Evolutionary conservation across 2,888 invertebrate genomes (phyloP).

Genomic region (Rotaria sp.): DNA sequence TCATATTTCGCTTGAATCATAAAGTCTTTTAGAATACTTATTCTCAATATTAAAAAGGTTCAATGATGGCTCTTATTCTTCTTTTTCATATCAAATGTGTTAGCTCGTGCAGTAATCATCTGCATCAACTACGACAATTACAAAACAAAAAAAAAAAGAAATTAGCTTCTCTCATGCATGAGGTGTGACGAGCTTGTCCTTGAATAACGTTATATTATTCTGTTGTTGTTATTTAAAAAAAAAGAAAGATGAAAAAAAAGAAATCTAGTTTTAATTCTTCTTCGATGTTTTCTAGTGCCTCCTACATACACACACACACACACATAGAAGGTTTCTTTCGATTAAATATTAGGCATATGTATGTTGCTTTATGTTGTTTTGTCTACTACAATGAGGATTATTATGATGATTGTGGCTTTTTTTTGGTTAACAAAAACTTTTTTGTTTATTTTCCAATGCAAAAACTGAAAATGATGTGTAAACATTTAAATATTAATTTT

Average conservation of each 20-base stretch:
- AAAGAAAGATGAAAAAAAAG: background rate
- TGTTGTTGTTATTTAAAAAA: background rate
- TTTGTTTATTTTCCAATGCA: background rate
- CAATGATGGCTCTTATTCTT: background rate
- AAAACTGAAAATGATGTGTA: background rate
- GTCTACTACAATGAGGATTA: background rate
- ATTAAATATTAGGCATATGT: background rate
- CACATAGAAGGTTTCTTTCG: background rate
- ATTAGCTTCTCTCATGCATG: background rate
- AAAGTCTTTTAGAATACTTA: too few species aligned
- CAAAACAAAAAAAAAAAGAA: background rate
- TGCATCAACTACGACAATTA: background rate
- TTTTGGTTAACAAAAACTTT: background rate
- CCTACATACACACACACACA: background rate
- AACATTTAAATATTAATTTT: conserved; percentile 11
- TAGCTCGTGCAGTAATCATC: background rate
- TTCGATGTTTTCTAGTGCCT: background rate
- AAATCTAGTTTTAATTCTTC: background rate
- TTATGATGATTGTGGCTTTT: background rate
- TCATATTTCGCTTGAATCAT: too few species aligned
- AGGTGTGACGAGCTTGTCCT: background rate
- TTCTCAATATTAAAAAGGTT: background rate
- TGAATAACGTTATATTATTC: background rate
- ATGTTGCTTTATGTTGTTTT: background rate
- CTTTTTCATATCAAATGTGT: too few species aligned